Evolutionary conservation across 2,797 vertebrate species (phyloP).

Genomic region (Dipus sagitta): DNA sequence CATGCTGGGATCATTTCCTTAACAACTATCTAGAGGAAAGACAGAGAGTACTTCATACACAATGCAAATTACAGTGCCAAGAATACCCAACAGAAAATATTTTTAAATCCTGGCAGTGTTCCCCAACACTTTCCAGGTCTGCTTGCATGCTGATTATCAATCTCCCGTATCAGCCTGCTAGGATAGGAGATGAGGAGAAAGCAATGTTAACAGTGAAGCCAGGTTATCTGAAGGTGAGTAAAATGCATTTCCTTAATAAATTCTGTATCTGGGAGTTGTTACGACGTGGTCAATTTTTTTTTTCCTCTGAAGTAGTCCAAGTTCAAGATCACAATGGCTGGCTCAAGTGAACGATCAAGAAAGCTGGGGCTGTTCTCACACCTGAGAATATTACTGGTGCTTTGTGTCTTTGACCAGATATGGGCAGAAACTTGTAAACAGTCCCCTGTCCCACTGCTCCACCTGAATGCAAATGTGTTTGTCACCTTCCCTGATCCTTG

Average conservation of each 20-base stretch:
- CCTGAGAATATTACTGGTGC: background rate
- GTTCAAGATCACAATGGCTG: background rate
- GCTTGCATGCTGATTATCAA: background rate
- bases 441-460: background rate
- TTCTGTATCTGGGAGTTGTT: background rate
- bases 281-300: slow-evolving; percentile 15
- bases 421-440: background rate
- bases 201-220: background rate
- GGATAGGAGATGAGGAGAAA: background rate
- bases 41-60: background rate
- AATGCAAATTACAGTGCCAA: slow-evolving; percentile 21
- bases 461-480: slow-evolving; percentile 38
- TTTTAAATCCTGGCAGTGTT: background rate
- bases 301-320: background rate
- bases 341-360: background rate
- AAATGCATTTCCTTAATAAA: slow-evolving; percentile 1
- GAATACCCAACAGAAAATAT: background rate
- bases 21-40: background rate
- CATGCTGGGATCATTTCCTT: slow-evolving; percentile 9
- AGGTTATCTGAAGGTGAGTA: background rate
- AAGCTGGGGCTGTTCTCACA: background rate
- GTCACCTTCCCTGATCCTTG: slow-evolving; percentile 72
- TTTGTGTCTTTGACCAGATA: background rate
- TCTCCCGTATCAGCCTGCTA: background rate
- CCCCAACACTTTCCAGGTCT: background rate